These are phyloP conservation scores for Valencia hispanica DNA, from an alignment of 2,797 vertebrate species.

Conservation along the genomic window DNA sequence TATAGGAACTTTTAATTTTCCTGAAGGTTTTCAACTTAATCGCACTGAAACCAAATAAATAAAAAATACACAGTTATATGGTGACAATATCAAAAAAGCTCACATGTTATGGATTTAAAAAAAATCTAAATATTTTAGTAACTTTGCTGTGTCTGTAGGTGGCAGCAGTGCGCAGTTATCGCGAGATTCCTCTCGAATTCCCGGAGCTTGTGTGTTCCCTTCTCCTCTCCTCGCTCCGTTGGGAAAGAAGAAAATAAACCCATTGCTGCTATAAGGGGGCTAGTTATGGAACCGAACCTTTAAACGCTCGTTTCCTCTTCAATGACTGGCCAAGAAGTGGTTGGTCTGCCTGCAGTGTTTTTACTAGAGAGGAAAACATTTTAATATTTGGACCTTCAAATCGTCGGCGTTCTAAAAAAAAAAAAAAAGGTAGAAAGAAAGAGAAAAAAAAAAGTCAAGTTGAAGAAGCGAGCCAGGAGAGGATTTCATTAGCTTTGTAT, in stretches of 20 bases:
- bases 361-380: constrained; percentile 16
- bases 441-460: constrained; percentile 23
- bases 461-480: constrained; percentile 46
- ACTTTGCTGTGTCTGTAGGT: constrained; percentile 15
- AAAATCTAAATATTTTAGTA: not conserved
- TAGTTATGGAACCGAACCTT: constrained; percentile 68
- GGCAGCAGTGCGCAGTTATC: constrained; percentile 57
- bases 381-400: constrained; percentile 10
- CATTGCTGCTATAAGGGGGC: constrained; percentile 58
- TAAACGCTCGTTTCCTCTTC: constrained; percentile 18
- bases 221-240: constrained; percentile 59
- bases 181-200: constrained; percentile 77
- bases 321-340: constrained; percentile 30
- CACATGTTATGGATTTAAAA: not conserved
- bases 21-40: not conserved
- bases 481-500: constrained; percentile 40
- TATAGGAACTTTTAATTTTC: not conserved
- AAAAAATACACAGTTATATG: not conserved
- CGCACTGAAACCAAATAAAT: not conserved
- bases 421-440: too few relatives aligned
- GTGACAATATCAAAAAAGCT: not conserved
- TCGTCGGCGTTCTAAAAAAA: constrained; percentile 13
- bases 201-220: constrained; percentile 30
- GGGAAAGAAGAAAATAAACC: constrained; percentile 80
- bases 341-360: constrained; percentile 27